These are phyloP conservation scores for Diabrotica virgifera DNA, from an alignment of 1,140 invertebrate species.

Conservation along the genomic window DNA sequence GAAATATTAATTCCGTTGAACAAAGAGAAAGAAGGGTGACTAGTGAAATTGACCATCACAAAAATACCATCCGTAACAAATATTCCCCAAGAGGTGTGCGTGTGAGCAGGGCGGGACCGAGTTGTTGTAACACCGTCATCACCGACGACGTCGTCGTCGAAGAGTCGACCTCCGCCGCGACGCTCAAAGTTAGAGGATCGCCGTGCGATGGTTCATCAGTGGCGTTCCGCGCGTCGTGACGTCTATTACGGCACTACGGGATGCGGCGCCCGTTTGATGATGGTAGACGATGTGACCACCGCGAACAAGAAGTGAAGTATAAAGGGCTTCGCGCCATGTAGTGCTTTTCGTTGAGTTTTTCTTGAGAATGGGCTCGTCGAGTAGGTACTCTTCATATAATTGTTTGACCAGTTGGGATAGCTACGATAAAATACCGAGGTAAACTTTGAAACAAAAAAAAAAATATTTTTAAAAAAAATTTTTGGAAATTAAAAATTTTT, in stretches of 20 bases:
- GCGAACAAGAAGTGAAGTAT: neutral
- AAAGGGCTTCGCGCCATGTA: constrained; percentile 6
- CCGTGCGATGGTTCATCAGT: constrained; percentile 31
- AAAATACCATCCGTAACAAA: too few relatives aligned
- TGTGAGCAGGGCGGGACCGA: constrained; percentile 23
- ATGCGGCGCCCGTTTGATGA: constrained; percentile 20
- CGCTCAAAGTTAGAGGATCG: constrained; percentile 7
- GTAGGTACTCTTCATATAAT: constrained; percentile 82
- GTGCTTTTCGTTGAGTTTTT: neutral
- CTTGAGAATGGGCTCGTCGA: constrained; percentile 61
- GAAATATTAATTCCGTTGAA: too few relatives aligned
- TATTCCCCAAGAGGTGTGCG: constrained; percentile 7
- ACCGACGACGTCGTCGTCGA: constrained; percentile 5
- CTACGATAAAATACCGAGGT: constrained; percentile 85
- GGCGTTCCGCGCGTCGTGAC: constrained; percentile 41
- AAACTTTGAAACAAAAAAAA: constrained; percentile 36
- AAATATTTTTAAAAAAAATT: too few relatives aligned
- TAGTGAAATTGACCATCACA: too few relatives aligned
- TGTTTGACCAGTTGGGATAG: constrained; percentile 85
- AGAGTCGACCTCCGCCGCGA: constrained; percentile 16
- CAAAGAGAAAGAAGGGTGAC: too few relatives aligned
- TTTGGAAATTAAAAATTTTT: too few relatives aligned
- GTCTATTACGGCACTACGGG: neutral
- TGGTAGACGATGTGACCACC: constrained; percentile 11
- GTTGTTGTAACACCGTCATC: constrained; percentile 1